Evolutionary conservation across 2,797 vertebrate genomes (phyloP), one percentile per base, ranked within the genome.

Genomic region (Sebastes paucispinis): DNA sequence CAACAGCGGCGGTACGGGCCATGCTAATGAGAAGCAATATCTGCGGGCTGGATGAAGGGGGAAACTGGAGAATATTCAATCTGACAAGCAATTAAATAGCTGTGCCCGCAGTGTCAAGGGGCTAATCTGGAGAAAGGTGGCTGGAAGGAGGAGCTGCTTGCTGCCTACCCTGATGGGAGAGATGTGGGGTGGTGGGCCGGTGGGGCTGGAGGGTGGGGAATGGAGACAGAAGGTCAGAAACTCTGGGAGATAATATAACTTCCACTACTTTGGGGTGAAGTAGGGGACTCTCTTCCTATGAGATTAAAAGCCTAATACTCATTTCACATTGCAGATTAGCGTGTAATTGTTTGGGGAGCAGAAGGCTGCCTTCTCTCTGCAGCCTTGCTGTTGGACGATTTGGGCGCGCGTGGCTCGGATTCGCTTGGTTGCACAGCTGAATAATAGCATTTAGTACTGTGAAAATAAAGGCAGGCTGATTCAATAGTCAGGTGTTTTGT

Each of bases 281-380:
- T 79, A 39, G 69, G 88, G 87, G 87, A 88, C 90, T 88, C 89
- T 91, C 88, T 88, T 90, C 86, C 84, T 71, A 22, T 79, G 86
- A 84, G 89, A 94, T 94, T 93, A 94, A 93, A 93, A 91, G 79
- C 86, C 87, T 93, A 90, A 93, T 93, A 86, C 93, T 93, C 91
- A 94, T 95, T 94, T 90, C 91, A 91, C 85, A 84, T 92, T 67
- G 86, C 89, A 94, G 93, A 95, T 95, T 95, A 95, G 89, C 81
- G 77, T 94, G 94, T 95, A 95, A 95, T 95, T 94, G 93, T 95
- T 95, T 88, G 86, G 93, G 92, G 93, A 93, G 90, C 88, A 81
- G 77, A 87, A 82, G 83, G 78, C 82, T 81, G 90, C 73, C 87
- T 83, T 69, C 73, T 84, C 84, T 87, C 77, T 73, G 86, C 80